Base-by-base conservation (phyloP, 2,888 invertebrate genomes). In the Cetonia aurata region DNA sequence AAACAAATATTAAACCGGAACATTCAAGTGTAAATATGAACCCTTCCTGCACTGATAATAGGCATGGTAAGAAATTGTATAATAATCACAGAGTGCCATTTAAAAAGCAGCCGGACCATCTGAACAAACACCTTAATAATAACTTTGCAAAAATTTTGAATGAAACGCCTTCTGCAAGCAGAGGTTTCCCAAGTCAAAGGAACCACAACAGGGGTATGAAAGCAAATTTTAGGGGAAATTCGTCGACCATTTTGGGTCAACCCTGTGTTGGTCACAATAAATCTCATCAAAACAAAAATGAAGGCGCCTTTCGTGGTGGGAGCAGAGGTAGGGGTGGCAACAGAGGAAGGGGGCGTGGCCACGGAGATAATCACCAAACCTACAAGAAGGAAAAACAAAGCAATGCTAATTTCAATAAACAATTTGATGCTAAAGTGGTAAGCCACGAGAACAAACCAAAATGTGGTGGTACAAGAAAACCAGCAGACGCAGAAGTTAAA, bases 301-400 rank as follows among this genome's bases (percentile, higher is more conserved):
- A 48, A 33, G 33, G 48, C 15, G 33, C 1, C 13, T 48, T 9
- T 15, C 62, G 15, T 15, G 48, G 48, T 15, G 48, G 62, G 2
- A 33, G 19, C n/a, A 59, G 59, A 42, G 44, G 59, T 19, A 44
- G 44, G 12, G 59, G 44, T 12, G 44, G 44, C 3, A 44, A 33
- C 6, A 48, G 46, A 10, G 56, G 56, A 15, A 15, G 56, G 37
- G 56, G 56, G 8, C n/a, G 41, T 8, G 56, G 37, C 17, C 8
- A 10, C 9, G 17, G 15, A 10, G 41, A 3, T 41, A 37, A 3
- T 17, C 37, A 56, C 12, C 13, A 56, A 15, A n/a, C 6, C 0
- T 17, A 8, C 12, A 10, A 37, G 13, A 41, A 6, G 9, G 15
- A 37, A 15, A 37, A 6, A 56, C 25, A 25, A 3, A 1, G 4